These are phyloP conservation scores for Leuctra nigra DNA, from an alignment of 2,888 invertebrate species.

Conservation along the genomic window DNA sequence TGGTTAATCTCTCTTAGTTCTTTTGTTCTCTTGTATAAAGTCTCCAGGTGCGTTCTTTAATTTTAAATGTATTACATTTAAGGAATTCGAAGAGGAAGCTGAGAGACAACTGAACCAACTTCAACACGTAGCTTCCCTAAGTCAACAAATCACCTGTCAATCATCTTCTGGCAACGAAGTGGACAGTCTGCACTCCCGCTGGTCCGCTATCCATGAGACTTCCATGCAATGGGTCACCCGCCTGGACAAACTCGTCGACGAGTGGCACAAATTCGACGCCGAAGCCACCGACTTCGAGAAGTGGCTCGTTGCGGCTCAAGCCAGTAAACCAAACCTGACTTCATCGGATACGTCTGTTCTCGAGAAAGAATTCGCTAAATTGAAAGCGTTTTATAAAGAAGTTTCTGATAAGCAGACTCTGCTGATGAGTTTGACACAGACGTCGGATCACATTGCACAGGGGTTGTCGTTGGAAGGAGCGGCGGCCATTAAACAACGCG, in stretches of 20 bases:
- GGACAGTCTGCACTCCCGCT: constrained; percentile 39
- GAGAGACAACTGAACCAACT: constrained; percentile 67
- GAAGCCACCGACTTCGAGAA: constrained; percentile 68
- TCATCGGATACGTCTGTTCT: constrained; percentile 68
- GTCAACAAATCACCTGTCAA: constrained; percentile 67
- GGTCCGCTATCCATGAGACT: constrained; percentile 68
- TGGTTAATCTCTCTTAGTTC: too few relatives aligned
- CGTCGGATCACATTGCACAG: constrained; percentile 71
- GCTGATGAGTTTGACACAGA: constrained; percentile 69
- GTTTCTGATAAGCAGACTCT: constrained; percentile 81
- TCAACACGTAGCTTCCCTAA: constrained; percentile 64
- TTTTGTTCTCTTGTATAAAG: too few relatives aligned
- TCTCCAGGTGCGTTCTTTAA: too few relatives aligned
- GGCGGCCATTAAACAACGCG: constrained; percentile 59
- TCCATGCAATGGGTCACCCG: constrained; percentile 72
- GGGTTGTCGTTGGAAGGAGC: constrained; percentile 73
- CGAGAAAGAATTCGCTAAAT: constrained; percentile 65
- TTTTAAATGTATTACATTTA: too few relatives aligned
- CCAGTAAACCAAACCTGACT: constrained; percentile 47
- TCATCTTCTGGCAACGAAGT: constrained; percentile 50
- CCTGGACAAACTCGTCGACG: constrained; percentile 67
- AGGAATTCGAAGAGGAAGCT: constrained; percentile 68
- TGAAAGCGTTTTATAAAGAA: constrained; percentile 67
- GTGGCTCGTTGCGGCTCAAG: constrained; percentile 67
- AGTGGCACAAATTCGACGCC: constrained; percentile 76